Base-by-base conservation (phyloP, 2,888 invertebrate species). In the Pterostichus madidus region DNA sequence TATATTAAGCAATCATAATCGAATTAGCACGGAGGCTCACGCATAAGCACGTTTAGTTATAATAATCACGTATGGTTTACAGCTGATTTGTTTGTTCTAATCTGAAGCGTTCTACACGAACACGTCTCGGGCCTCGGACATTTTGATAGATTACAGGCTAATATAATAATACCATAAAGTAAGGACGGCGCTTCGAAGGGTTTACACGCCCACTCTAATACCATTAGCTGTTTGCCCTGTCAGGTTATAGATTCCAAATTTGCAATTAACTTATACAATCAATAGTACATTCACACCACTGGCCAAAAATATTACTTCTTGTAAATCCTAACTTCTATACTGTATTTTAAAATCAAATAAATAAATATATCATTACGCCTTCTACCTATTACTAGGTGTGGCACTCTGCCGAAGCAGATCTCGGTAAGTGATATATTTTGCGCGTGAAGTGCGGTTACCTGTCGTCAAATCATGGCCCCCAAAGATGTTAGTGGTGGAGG, bases 1-100 rank as follows among this genome's bases (percentile, higher is more conserved):
- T 59, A 11, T 59, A 59, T 59, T 24, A 59, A 59, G 59, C 31
- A 59, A 59, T 59, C 59, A 59, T 59, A 59, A 59, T 59, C 59
- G 31, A 59, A 59, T 59, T 59, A 59, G 17, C 11, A 31, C 6
- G 0, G 11, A 11, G 10, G 11, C 31, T 8, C 49, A 49, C 49
- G 49, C 49, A 49, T 49, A 49, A n/a, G n/a, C n/a, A 13, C 49
- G 5, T 49, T 49, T 49, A 49, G 49, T 49, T 49, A 49, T 49
- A 49, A 49, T 49, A 49, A 49, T 49, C 49, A 49, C n/a, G 49
- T 49, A 49, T 49, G 49, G 11, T 2, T 49, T 49, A 49, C 49
- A 49, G 49, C n/a, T 49, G 49, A 49, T 49, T 49, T 49, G 49
- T 49, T 49, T 49, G 49, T 49, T 49, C 49, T 49, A n/a, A 49